phyloP scores from a whole-genome alignment of 92 coral and sea anemone genomes.

The Scolanthus callimorphus region DNA sequence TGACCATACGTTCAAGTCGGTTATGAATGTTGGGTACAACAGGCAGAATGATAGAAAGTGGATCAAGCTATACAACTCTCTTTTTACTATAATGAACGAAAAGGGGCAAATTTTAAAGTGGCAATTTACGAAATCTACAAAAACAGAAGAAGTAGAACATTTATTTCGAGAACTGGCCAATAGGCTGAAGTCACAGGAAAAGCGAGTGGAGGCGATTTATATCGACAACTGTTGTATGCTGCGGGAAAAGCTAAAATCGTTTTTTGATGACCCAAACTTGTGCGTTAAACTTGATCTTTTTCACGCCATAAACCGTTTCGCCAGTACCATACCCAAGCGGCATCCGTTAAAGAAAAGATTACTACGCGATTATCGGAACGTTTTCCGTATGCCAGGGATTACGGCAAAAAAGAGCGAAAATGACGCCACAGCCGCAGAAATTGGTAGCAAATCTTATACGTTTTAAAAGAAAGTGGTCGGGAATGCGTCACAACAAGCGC shows the following conservation, averaged over 20 bases:
- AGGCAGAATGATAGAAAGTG: too few species aligned
- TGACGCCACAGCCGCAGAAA: background rate
- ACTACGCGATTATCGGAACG: conserved; percentile 8
- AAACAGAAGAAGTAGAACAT: conserved; percentile 3
- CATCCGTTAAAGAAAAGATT: conserved; percentile 5
- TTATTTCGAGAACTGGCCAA: conserved; percentile 5
- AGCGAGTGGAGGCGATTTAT: conserved; percentile 1
- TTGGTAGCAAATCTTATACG: background rate
- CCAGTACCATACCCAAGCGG: conserved; percentile 8
- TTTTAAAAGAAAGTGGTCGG: conserved; percentile 6
- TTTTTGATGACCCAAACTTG: background rate
- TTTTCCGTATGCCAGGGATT: conserved; percentile 7
- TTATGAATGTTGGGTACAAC: too few species aligned
- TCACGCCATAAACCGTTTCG: conserved; percentile 21
- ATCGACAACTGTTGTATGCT: conserved; percentile 27
- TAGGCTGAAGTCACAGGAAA: conserved; percentile 3
- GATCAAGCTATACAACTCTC: too few species aligned
- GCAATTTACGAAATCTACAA: conserved; percentile 1
- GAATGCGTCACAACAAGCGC: background rate
- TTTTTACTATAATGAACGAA: too few species aligned
- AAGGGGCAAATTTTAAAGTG: conserved; percentile 1
- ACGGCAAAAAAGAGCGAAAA: conserved; percentile 1
- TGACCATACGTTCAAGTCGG: too few species aligned
- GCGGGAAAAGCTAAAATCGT: background rate
- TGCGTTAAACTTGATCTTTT: conserved; percentile 10